These are phyloP conservation scores for Enteromius thamalakanensis DNA, from an alignment of 2,797 vertebrate species.

Conservation along the genomic window DNA sequence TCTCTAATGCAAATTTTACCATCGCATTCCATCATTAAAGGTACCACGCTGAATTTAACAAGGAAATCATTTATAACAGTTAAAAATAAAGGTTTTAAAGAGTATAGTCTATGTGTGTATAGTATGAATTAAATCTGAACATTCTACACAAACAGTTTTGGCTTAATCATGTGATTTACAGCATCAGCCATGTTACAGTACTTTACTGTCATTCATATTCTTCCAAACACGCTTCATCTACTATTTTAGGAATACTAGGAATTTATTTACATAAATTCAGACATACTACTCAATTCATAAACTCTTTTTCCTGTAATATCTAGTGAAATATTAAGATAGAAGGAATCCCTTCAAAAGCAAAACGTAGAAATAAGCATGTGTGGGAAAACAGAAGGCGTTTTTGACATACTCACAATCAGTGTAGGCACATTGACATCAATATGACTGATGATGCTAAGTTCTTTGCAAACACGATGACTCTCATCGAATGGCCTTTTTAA, in stretches of 20 bases:
- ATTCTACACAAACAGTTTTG: neutral
- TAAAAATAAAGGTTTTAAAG: neutral
- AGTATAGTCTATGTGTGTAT: neutral
- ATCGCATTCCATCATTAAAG: neutral
- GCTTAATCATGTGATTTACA: neutral
- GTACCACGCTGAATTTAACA: neutral
- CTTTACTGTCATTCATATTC: neutral
- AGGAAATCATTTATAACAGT: neutral
- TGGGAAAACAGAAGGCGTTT: neutral
- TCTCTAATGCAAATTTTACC: neutral
- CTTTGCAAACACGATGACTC: conserved; percentile 72
- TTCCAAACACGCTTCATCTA: neutral
- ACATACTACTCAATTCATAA: neutral
- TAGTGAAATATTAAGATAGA: neutral
- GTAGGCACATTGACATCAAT: conserved; percentile 80
- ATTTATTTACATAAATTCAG: neutral
- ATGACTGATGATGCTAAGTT: conserved; percentile 79
- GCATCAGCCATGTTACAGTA: neutral
- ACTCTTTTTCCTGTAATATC: neutral
- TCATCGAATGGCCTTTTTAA: conserved; percentile 74
- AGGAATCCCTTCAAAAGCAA: neutral
- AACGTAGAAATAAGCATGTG: neutral
- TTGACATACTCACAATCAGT: conserved; percentile 74
- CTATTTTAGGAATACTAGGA: neutral
- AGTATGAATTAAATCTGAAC: neutral